These are phyloP conservation scores for Sinella curviseta DNA, from an alignment of 1,140 invertebrate genomes.

Conservation along the genomic window DNA sequence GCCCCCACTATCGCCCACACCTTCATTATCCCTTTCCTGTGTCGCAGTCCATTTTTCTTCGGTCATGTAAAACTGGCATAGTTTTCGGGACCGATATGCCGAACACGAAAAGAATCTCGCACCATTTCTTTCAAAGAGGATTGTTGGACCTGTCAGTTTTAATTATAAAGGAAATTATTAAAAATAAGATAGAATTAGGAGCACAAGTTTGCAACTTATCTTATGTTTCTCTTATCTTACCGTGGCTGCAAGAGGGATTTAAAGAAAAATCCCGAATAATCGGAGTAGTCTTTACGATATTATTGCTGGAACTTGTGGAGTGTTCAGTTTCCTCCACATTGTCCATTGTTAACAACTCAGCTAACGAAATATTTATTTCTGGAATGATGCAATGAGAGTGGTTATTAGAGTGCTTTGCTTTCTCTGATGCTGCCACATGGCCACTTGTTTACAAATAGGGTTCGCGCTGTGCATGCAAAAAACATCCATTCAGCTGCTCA, in stretches of 20 bases:
- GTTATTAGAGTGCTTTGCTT: too few species aligned
- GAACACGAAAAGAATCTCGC: slow-evolving; percentile 9
- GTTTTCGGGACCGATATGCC: not conserved
- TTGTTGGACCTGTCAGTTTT: slow-evolving; percentile 6
- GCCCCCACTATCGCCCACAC: too few species aligned
- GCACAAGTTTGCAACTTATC: not conserved
- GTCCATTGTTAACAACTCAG: too few species aligned
- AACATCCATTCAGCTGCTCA: too few species aligned
- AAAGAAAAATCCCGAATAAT: not conserved
- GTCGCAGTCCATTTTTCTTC: slow-evolving; percentile 25
- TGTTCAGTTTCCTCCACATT: too few species aligned
- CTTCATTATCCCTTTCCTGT: too few species aligned
- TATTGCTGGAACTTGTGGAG: too few species aligned
- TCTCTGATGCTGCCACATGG: too few species aligned
- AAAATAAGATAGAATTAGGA: not conserved
- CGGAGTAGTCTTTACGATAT: not conserved
- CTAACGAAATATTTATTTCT: too few species aligned
- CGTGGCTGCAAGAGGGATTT: not conserved
- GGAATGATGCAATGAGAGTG: too few species aligned
- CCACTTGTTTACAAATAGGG: too few species aligned
- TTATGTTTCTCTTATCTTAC: not conserved
- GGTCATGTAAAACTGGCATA: slow-evolving; percentile 17
- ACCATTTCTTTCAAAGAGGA: slow-evolving; percentile 7
- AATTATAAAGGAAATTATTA: not conserved
- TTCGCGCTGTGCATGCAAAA: too few species aligned